Evolutionary conservation across 2,888 invertebrate genomes (phyloP), one percentile per base, ranked within the genome.

Genomic region (Axea sp.): DNA sequence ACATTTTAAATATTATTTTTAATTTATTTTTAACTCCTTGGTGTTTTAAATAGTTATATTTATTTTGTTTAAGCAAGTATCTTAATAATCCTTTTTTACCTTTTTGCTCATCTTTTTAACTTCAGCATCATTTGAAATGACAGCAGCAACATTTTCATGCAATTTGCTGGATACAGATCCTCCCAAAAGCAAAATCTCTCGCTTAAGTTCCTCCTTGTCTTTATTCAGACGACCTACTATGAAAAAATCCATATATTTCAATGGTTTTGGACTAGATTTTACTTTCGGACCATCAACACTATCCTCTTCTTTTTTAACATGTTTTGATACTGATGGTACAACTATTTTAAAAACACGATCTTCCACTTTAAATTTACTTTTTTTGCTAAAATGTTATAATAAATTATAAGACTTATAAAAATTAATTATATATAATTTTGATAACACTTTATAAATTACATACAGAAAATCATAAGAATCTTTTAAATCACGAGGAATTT

Each of bases 171-270:
- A 89, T 0, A 95, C 91, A 73, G 91, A 91, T 0, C 97, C 98
- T 0, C 98, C 97, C 49, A 96, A 85, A 68, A 91, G 91, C 12
- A 90, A 83, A 31, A 98, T 92, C 35, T 91, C 90, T 28, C 90
- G 90, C 78, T 93, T 94, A 0, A 95, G 77, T 0, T 90, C 90
- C 0, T 92, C 91, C 78, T 92, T 92, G 3, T 89, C 88, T 3
- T 86, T 85, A 24, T 90, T 85, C 22, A 90, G 86, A 57, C 91
- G 89, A 0, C 93, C 92, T 49, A 92, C 88, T 14, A 95, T 84
- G 28, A 92, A 92, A 87, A 98, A 95, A 81, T 93, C 92, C 87
- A 96, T 91, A 71, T 94, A 92, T 78, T 93, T 93, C 11, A 97
- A 86, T 0, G 95, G 92, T 1, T 93, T 92, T 3, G 89, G 86